phyloP scores from a whole-genome alignment of 2,888 invertebrate species.

The Ochropacha duplaris region DNA sequence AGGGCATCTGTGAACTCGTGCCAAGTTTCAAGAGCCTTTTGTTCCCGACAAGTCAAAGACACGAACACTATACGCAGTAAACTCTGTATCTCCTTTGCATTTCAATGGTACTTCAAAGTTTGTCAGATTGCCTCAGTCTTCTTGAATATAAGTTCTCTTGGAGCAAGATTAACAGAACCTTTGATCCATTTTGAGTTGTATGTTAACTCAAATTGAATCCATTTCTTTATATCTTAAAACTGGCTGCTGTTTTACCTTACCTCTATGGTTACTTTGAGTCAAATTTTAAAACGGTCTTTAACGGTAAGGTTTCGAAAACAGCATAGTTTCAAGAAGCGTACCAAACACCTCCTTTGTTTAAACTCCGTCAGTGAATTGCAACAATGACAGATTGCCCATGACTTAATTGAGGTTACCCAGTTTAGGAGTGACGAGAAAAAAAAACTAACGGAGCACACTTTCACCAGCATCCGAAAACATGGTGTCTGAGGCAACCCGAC shows the following conservation, averaged over 20 bases:
- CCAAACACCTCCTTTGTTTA: not conserved
- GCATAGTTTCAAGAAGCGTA: not conserved
- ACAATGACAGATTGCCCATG: slow-evolving; percentile 31
- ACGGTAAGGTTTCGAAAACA: not conserved
- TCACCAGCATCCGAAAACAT: slow-evolving; percentile 40
- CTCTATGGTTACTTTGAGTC: not conserved
- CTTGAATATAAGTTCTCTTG: not conserved
- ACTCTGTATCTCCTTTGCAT: slow-evolving; percentile 2
- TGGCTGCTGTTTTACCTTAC: not conserved
- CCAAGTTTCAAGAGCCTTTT: slow-evolving; percentile 4
- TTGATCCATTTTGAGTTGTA: not conserved
- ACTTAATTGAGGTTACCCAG: slow-evolving; percentile 47
- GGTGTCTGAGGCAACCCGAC: slow-evolving; percentile 7
- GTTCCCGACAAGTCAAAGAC: slow-evolving; percentile 1
- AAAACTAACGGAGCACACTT: slow-evolving; percentile 43
- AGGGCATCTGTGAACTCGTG: slow-evolving; percentile 1
- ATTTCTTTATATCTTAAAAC: too few species aligned
- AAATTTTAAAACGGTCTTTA: too few species aligned
- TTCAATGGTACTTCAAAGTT: not conserved
- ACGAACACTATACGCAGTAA: not conserved
- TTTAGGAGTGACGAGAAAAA: slow-evolving; percentile 30
- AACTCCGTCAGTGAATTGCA: not conserved
- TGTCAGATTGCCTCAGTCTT: not conserved
- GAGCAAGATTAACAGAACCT: not conserved
- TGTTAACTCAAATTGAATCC: too few species aligned